These are phyloP conservation scores for Ceratina australensis DNA, from an alignment of 1,140 invertebrate species.

Conservation along the genomic window DNA sequence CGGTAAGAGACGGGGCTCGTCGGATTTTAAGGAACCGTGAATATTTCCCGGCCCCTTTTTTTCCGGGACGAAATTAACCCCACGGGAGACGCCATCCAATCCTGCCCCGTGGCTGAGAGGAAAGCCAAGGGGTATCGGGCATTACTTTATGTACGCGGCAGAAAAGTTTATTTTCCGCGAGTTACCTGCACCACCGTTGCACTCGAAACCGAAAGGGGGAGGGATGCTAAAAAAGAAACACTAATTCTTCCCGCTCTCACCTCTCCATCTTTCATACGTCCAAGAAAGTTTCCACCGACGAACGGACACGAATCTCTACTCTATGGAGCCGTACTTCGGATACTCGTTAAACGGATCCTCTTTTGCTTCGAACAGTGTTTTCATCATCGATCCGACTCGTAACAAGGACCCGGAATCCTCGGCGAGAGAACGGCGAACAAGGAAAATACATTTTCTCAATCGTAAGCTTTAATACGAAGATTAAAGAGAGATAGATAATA, in stretches of 20 bases:
- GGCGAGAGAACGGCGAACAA: neutral
- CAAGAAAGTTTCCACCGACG: constrained; percentile 32
- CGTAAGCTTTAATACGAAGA: neutral
- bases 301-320: constrained; percentile 53
- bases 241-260: constrained; percentile 21
- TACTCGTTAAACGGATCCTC: constrained; percentile 33
- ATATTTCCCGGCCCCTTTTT: constrained; percentile 68
- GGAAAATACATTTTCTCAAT: neutral
- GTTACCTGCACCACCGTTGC: constrained; percentile 53
- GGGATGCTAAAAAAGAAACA: constrained; percentile 3
- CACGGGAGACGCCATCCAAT: constrained; percentile 69
- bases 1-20: constrained; percentile 60
- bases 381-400: neutral
- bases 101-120: constrained; percentile 45
- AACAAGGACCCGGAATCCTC: neutral
- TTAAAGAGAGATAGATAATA: no score
- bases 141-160: constrained; percentile 56
- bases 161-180: constrained; percentile 58
- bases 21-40: constrained; percentile 78
- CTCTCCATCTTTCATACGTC: constrained; percentile 38
- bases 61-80: constrained; percentile 73
- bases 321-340: constrained; percentile 39
- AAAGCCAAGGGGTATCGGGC: constrained; percentile 45
- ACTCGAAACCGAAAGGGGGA: neutral
- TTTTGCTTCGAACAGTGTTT: constrained; percentile 13